A percentile compares a stretch with the other conserved stretches of the same genome.
Evolutionary conservation across 2,113 vertebrate genomes (phyloP).

Genomic region (Hippolais icterina): DNA sequence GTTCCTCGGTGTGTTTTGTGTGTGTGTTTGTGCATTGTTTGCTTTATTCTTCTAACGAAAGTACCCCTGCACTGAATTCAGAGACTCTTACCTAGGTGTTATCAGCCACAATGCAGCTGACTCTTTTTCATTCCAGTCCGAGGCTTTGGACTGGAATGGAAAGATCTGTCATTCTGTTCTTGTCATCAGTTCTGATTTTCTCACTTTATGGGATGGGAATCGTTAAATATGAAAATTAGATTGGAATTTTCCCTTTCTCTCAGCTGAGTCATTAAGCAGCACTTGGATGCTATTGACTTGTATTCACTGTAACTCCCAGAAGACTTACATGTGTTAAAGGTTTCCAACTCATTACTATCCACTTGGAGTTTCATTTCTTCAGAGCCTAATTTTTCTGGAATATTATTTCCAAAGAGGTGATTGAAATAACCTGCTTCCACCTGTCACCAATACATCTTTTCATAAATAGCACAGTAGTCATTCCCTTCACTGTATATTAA

Average conservation of each 20-base stretch:
- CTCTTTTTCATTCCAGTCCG: no score
- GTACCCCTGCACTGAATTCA: neutral
- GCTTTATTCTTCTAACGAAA: neutral
- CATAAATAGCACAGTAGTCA: neutral
- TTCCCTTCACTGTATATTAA: neutral
- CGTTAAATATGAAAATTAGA: neutral
- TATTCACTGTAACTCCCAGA: neutral
- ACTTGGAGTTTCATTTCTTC: neutral
- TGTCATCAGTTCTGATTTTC: neutral
- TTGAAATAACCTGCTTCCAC: neutral
- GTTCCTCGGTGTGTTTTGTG: neutral
- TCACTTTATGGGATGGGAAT: neutral
- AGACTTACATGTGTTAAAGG: neutral
- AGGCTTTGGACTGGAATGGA: neutral
- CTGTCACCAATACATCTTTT: neutral
- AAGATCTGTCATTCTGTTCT: neutral
- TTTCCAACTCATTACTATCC: neutral
- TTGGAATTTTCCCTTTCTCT: neutral
- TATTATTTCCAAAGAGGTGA: neutral
- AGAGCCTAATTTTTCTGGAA: neutral
- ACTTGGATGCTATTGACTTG: neutral
- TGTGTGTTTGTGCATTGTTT: neutral
- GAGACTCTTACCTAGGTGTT: neutral
- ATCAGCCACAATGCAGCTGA: neutral
- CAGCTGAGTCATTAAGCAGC: neutral